Evolutionary conservation across 2,888 invertebrate species (phyloP).

Genomic region (Macrophya alboannulata): DNA sequence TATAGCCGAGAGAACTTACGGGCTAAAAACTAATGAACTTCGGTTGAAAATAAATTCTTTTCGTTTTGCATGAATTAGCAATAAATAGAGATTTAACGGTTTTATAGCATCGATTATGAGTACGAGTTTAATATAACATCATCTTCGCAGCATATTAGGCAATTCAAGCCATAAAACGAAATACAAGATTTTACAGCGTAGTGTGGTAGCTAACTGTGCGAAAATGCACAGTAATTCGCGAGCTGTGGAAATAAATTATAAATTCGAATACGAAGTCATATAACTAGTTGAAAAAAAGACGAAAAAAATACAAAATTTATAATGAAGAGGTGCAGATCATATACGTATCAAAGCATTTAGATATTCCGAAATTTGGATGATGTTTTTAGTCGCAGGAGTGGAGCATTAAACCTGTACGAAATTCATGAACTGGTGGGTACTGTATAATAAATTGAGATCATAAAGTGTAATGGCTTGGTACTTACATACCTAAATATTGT

Average conservation of each 20-base stretch:
- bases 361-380: slow-evolving; percentile 13
- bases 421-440: neutral
- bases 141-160: neutral
- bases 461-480: neutral
- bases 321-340: neutral
- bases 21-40: slow-evolving; percentile 22
- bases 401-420: neutral
- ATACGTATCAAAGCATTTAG: neutral
- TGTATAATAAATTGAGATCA: slow-evolving; percentile 10
- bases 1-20: neutral
- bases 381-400: neutral
- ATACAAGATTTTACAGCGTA: neutral
- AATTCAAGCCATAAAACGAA: neutral
- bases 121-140: neutral
- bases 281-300: neutral
- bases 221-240: neutral
- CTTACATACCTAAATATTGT: neutral
- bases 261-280: neutral
- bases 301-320: neutral
- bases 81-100: slow-evolving; percentile 40
- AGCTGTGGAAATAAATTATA: neutral
- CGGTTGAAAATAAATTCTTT: slow-evolving; percentile 3
- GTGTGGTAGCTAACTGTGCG: neutral
- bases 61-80: slow-evolving; percentile 38
- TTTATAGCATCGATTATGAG: slow-evolving; percentile 27